phyloP scores from a whole-genome alignment of 2,797 vertebrate genomes.

The Tangara arthus region DNA sequence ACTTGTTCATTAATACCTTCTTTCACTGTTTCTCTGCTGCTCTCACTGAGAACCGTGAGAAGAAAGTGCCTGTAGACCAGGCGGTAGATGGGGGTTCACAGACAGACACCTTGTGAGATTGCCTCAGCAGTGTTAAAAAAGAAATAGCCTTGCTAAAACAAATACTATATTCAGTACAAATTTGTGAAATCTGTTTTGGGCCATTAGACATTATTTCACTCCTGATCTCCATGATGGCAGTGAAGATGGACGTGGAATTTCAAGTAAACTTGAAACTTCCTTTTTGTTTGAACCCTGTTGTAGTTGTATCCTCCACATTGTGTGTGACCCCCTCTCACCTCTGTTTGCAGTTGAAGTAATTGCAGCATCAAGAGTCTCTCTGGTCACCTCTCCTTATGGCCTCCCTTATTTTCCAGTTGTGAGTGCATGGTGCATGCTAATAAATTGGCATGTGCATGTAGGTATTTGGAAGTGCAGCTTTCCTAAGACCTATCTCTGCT shows the following conservation, averaged over 20 bases:
- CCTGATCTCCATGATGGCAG: neutral
- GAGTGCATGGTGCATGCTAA: neutral
- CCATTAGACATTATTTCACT: neutral
- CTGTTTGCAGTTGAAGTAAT: neutral
- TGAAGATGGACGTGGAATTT: neutral
- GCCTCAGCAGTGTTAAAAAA: neutral
- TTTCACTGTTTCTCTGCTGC: neutral
- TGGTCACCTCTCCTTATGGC: neutral
- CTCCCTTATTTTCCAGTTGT: neutral
- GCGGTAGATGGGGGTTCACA: neutral
- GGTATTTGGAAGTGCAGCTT: neutral
- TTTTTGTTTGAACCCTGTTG: neutral
- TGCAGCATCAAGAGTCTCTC: neutral
- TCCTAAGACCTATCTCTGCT: neutral
- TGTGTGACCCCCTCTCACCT: neutral
- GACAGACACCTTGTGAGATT: neutral
- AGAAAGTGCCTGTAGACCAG: neutral
- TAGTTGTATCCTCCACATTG: neutral
- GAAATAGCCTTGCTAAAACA: neutral
- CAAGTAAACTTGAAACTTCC: neutral
- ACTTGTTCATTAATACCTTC: neutral
- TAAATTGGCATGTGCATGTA: neutral
- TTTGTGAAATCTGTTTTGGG: neutral
- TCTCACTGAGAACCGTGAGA: neutral
- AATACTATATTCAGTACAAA: neutral